Percentiles rank a stretch among this genome's conserved stretches.
phyloP scores from a whole-genome alignment of 2,113 vertebrate species.

The Hydropotes inermis region DNA sequence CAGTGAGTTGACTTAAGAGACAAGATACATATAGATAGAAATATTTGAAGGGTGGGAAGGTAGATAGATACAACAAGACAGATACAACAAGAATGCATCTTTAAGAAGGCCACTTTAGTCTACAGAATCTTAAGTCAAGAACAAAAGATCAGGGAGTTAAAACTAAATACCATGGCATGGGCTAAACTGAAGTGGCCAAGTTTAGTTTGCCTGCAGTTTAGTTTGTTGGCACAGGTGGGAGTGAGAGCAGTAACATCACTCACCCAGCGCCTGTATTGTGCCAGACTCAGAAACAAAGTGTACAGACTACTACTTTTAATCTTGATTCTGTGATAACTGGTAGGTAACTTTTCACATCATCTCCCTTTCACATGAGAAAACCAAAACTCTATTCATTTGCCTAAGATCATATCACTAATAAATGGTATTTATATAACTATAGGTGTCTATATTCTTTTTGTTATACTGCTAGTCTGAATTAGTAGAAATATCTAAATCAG shows the following conservation, averaged over 20 bases:
- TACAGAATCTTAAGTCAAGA: background rate
- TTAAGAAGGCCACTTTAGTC: background rate
- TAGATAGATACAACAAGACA: background rate
- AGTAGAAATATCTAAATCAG: background rate
- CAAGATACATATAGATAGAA: background rate
- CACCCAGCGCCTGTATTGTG: background rate
- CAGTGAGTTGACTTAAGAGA: background rate
- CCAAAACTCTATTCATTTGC: background rate
- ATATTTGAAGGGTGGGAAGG: background rate
- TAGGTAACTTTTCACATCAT: background rate
- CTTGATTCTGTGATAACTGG: background rate
- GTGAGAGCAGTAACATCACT: background rate
- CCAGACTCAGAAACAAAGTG: background rate
- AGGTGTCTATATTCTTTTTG: background rate
- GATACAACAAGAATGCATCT: background rate
- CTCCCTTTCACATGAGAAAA: background rate
- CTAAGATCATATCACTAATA: background rate
- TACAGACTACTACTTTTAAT: background rate
- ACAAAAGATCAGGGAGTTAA: background rate
- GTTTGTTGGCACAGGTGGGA: background rate
- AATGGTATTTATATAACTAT: background rate
- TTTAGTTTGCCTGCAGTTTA: background rate
- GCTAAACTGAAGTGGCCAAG: background rate
- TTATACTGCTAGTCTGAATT: background rate
- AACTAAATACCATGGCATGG: background rate